Evolutionary conservation across 2,888 invertebrate genomes (phyloP).

Genomic region (Dastarcus helophoroides): DNA sequence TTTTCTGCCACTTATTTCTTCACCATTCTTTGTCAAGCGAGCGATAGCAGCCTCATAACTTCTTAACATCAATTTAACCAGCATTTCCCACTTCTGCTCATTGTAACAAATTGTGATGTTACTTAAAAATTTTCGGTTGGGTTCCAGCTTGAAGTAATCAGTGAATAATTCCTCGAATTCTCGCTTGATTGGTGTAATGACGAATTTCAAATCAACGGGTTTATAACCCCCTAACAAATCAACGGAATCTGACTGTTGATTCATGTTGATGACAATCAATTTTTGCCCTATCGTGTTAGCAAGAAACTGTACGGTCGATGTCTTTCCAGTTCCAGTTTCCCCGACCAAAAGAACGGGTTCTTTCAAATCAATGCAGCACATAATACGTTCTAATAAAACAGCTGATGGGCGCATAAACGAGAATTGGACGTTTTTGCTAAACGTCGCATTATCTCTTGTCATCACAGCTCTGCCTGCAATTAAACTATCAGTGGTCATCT

Average conservation of each 20-base stretch:
- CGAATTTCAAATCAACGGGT: conserved; percentile 80
- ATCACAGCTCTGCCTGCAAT: conserved; percentile 61
- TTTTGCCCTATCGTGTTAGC: conserved; percentile 74
- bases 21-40: conserved; percentile 32
- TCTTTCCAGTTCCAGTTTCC: conserved; percentile 98
- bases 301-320: conserved; percentile 85
- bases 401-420: conserved; percentile 75
- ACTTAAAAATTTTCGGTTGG: conserved; percentile 72
- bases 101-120: conserved; percentile 70
- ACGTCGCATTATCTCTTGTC: conserved; percentile 16
- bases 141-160: conserved; percentile 60
- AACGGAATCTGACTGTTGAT: conserved; percentile 94
- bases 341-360: conserved; percentile 94
- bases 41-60: conserved; percentile 55
- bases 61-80: conserved; percentile 67
- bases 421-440: conserved; percentile 42
- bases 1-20: conserved; percentile 14
- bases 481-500: conserved; percentile 45
- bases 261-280: conserved; percentile 93
- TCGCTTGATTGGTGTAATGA: conserved; percentile 67
- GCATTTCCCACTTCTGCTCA: conserved; percentile 56
- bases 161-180: conserved; percentile 77
- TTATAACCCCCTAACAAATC: conserved; percentile 96
- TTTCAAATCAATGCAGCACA: conserved; percentile 66
- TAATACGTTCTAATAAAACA: conserved; percentile 76